These are phyloP conservation scores for Prorops nasuta DNA, from an alignment of 1,140 invertebrate genomes.

Conservation along the genomic window DNA sequence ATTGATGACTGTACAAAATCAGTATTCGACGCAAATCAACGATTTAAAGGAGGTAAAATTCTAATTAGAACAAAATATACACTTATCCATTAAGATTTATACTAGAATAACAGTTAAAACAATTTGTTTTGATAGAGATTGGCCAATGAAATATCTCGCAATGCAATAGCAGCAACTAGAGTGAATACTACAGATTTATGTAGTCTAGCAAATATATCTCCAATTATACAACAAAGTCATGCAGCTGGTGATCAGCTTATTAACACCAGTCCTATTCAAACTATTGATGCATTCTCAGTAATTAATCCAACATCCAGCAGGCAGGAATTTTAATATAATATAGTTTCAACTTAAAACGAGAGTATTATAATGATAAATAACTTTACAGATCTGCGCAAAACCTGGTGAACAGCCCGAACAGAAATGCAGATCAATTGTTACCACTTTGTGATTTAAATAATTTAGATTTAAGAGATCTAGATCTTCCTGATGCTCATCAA, in stretches of 20 bases:
- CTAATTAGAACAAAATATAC: conserved; percentile 8
- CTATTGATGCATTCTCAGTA: conserved; percentile 34
- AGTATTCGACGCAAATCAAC: conserved; percentile 78
- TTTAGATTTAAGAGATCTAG: no score
- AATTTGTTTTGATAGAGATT: conserved; percentile 59
- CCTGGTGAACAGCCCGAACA: conserved; percentile 21
- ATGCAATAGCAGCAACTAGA: conserved; percentile 59
- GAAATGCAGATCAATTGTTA: conserved; percentile 30
- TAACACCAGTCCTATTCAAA: conserved; percentile 25
- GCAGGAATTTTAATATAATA: neutral
- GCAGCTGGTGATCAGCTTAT: conserved; percentile 26
- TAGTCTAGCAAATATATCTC: conserved; percentile 23
- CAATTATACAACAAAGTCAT: conserved; percentile 22
- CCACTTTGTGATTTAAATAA: conserved; percentile 36
- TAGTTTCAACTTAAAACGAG: neutral
- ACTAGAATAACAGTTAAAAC: neutral
- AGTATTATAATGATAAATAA: no score
- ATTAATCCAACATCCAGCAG: conserved; percentile 22
- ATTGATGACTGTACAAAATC: conserved; percentile 76
- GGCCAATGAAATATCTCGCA: conserved; percentile 70
- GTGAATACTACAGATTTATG: conserved; percentile 23
- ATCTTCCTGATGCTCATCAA: conserved; percentile 30
- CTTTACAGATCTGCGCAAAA: conserved; percentile 37
- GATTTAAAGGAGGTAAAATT: conserved; percentile 77
- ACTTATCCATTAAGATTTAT: conserved; percentile 4